These are phyloP conservation scores for Drosophila histrio DNA, from an alignment of 2,888 invertebrate species.

Conservation along the genomic window DNA sequence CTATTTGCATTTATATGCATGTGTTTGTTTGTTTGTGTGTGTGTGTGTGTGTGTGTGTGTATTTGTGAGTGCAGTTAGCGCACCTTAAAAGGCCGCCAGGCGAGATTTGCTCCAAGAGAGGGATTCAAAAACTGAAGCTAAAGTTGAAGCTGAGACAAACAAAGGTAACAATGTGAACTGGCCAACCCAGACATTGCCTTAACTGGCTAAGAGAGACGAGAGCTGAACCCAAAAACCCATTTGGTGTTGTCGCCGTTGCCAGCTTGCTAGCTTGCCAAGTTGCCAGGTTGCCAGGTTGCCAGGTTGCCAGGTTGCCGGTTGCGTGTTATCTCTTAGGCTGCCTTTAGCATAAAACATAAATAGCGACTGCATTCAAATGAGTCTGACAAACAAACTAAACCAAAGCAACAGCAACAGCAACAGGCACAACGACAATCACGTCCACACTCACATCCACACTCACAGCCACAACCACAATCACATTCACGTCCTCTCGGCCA, in stretches of 20 bases:
- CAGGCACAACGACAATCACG: slow-evolving; percentile 15
- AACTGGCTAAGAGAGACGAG: slow-evolving; percentile 27
- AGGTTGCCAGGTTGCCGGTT: slow-evolving; percentile 29
- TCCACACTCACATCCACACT: not conserved
- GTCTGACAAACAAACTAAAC: slow-evolving; percentile 73
- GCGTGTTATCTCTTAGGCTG: slow-evolving; percentile 62
- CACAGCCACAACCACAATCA: slow-evolving; percentile 1
- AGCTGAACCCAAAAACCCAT: slow-evolving; percentile 7
- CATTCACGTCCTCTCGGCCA: not conserved
- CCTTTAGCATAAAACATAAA: slow-evolving; percentile 79
- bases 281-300: slow-evolving; percentile 35
- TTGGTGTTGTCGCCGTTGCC: slow-evolving; percentile 45
- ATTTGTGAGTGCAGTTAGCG: slow-evolving; percentile 45
- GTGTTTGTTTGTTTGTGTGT: not conserved
- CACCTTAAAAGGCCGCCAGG: slow-evolving; percentile 52
- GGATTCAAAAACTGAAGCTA: not conserved
- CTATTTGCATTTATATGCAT: slow-evolving; percentile 56
- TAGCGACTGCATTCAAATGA: slow-evolving; percentile 80
- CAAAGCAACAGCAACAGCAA: slow-evolving; percentile 43
- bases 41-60: slow-evolving; percentile 13
- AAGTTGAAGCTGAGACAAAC: slow-evolving; percentile 25
- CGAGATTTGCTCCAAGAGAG: slow-evolving; percentile 6
- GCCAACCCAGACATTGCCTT: slow-evolving; percentile 45
- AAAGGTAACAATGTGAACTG: slow-evolving; percentile 50
- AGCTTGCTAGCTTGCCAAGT: slow-evolving; percentile 5